These are phyloP conservation scores for Ectropis grisescens DNA, from an alignment of 1,140 invertebrate species.

Conservation along the genomic window DNA sequence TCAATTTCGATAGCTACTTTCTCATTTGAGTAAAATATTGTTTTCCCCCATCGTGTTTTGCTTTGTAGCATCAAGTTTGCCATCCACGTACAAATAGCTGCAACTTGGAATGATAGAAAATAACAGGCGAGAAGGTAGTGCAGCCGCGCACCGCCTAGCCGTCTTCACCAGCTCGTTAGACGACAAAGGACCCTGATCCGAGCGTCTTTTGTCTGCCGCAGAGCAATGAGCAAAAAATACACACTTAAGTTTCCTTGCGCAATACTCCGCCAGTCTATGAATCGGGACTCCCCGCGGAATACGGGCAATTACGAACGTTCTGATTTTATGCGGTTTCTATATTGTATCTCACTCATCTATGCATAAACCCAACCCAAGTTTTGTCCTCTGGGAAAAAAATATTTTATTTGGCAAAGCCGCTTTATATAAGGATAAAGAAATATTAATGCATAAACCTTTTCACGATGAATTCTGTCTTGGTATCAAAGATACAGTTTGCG, in stretches of 20 bases:
- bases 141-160: too few species aligned
- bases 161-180: constrained; percentile 24
- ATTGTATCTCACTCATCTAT: constrained; percentile 1
- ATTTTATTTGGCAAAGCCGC: constrained; percentile 4
- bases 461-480: too few species aligned
- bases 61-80: too few species aligned
- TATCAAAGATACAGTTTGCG: too few species aligned
- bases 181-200: constrained; percentile 23
- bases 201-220: constrained; percentile 14
- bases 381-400: constrained; percentile 5
- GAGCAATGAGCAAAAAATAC: constrained; percentile 13
- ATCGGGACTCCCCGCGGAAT: constrained; percentile 13
- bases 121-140: too few species aligned
- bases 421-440: constrained; percentile 2
- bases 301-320: constrained; percentile 18
- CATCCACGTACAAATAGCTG: too few species aligned
- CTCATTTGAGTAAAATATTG: too few species aligned
- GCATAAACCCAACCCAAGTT: constrained; percentile 2
- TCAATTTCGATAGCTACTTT: too few species aligned
- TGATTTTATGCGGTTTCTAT: constrained; percentile 13
- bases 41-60: too few species aligned
- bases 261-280: constrained; percentile 5
- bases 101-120: too few species aligned
- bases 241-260: constrained; percentile 5
- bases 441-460: neutral